Evolutionary conservation across 2,113 vertebrate genomes (phyloP), one percentile per base, ranked within the genome.

Genomic region (Protomyctophum bolini): DNA sequence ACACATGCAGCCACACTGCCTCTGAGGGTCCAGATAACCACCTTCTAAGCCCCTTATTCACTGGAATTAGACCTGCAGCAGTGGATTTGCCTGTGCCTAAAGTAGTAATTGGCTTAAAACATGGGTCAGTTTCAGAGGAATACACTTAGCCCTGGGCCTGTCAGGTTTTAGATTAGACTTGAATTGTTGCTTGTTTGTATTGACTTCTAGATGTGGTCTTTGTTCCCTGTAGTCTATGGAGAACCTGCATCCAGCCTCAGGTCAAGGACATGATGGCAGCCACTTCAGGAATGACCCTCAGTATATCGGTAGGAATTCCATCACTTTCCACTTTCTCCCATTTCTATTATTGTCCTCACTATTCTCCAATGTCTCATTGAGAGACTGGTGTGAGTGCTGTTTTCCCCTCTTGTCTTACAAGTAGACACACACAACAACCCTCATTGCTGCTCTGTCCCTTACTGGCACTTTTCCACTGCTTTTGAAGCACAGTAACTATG

Each of bases 221-320:
- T 86, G 8, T 87, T 66, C 28, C 63, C 48, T 81, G 56, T 68
- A 99, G 97, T 92, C 92, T 0, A 93, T 98, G 95, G 98, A 98
- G 84, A 97, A 92, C 85, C 90, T 98, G 79, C 96, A 93, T 0
- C 83, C 91, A 0, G 86, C 90, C 0, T 64, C 93, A 0, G 91
- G 92, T 2, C 87, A 93, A 0, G 91, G 93, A 6, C 56, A 67
- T 0, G 95, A 95, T 0, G 75, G 86, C 0, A 10, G 87, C 0
- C 73, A 81, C 0, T 66, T 88, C 0, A 80, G 88, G 73, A 61
- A 79, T 0, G 92, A 94, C 58, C 91, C 89, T 60, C 91, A 91
- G 0, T 86, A 92, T 61, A 52, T 81, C 10, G 90, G 95, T 95
- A 75, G 77, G 89, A 33, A 29, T 7, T 46, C 21, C 21, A 9